Conservation (phyloP, 2,888 invertebrate genomes). For the Tiphia femorata region DNA sequence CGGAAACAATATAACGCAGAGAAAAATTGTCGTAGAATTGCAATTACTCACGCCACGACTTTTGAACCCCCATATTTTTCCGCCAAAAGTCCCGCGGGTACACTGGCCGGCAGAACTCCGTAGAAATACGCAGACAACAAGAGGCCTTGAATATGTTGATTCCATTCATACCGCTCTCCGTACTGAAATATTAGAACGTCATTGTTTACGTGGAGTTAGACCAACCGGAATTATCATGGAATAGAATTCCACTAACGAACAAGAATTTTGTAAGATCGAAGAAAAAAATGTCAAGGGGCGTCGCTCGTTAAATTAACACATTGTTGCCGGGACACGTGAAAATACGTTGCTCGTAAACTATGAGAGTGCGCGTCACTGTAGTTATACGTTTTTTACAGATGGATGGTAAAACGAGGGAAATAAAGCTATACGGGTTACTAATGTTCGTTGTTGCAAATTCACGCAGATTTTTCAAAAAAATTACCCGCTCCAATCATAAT, state of each 20-base stretch:
- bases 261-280: neutral
- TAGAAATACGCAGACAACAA: constrained; percentile 60
- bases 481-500: no score
- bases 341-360: no score
- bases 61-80: constrained; percentile 64
- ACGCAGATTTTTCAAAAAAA: no score
- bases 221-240: neutral
- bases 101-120: constrained; percentile 61
- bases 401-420: no score
- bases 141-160: constrained; percentile 56
- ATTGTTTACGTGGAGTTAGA: neutral
- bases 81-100: constrained; percentile 62
- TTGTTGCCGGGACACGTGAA: no score
- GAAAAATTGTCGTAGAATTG: neutral
- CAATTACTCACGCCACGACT: constrained; percentile 62
- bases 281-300: neutral
- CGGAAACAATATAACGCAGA: no score
- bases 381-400: no score
- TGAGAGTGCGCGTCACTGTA: no score
- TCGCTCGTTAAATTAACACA: neutral
- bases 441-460: no score
- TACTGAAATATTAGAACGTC: constrained; percentile 40
- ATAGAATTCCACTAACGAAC: neutral
- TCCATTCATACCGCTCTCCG: constrained; percentile 61
- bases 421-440: no score